Conservation (phyloP, 1,140 invertebrate genomes). For the Philopotamus ludificatus region DNA sequence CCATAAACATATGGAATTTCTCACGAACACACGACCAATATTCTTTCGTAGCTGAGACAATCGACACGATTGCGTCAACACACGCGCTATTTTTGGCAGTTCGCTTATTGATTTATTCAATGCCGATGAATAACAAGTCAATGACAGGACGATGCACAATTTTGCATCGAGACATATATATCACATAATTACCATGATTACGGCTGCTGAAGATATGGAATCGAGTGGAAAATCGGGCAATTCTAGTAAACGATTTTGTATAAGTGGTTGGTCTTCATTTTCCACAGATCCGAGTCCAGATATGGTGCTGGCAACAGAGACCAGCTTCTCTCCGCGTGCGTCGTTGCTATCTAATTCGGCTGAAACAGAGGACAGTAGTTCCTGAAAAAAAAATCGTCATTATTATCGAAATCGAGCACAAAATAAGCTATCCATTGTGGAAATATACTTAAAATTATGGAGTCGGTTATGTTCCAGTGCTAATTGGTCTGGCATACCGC, state of each 20-base stretch:
- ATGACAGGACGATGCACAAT: too few species aligned
- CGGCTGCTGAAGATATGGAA: conserved; percentile 66
- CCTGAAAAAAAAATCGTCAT: conserved; percentile 57
- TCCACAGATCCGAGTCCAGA: conserved; percentile 58
- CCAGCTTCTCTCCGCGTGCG: conserved; percentile 65
- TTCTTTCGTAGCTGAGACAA: too few species aligned
- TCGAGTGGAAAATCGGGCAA: conserved; percentile 91
- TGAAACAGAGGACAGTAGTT: conserved; percentile 59
- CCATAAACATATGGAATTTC: too few species aligned
- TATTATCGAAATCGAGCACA: background rate
- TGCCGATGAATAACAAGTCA: too few species aligned
- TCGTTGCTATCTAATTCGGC: conserved; percentile 56
- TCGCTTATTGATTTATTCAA: too few species aligned
- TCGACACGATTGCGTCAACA: too few species aligned
- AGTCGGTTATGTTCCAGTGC: background rate
- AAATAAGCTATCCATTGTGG: too few species aligned
- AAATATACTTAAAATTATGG: background rate
- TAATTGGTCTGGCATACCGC: background rate
- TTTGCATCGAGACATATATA: too few species aligned
- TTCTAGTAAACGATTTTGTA: conserved; percentile 64
- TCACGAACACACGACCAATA: too few species aligned
- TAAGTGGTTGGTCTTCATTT: conserved; percentile 59
- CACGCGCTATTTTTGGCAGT: too few species aligned
- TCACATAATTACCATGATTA: conserved; percentile 79
- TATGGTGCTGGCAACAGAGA: conserved; percentile 70